Evolutionary conservation across 2,797 vertebrate genomes (phyloP).

Genomic region (Acestrorhynchus altus): DNA sequence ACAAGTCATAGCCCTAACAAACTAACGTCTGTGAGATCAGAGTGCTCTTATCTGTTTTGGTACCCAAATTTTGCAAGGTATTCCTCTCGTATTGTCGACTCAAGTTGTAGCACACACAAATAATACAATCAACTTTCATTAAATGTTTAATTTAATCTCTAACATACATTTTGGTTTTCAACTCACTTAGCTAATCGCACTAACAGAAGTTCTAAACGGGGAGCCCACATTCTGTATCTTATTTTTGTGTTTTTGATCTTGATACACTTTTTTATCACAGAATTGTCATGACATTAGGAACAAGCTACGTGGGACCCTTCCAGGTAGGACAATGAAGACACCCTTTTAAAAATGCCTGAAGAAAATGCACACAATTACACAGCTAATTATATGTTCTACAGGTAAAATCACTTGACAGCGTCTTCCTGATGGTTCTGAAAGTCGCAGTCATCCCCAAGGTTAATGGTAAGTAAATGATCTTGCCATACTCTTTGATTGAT

Average conservation of each 20-base stretch:
- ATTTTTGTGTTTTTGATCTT: not conserved
- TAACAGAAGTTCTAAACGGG: too few species aligned
- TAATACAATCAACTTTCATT: too few species aligned
- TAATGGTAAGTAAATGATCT: constrained; percentile 71
- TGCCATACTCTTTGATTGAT: not conserved
- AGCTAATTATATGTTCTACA: constrained; percentile 43
- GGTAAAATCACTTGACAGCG: constrained; percentile 67
- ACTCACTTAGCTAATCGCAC: too few species aligned
- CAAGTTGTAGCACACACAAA: too few species aligned
- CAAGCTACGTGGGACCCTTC: constrained; percentile 76
- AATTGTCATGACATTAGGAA: constrained; percentile 69
- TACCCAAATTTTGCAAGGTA: too few species aligned
- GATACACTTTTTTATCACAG: constrained; percentile 56
- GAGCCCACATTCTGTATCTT: too few species aligned
- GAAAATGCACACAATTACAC: not conserved
- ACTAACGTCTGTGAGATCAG: too few species aligned
- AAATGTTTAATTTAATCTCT: too few species aligned
- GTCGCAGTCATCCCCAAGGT: constrained; percentile 70
- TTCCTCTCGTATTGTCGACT: too few species aligned
- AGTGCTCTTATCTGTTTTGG: too few species aligned
- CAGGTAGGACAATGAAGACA: constrained; percentile 63
- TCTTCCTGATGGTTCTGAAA: constrained; percentile 70
- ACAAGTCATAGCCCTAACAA: too few species aligned
- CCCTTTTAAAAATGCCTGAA: not conserved
- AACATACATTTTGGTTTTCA: too few species aligned